phyloP scores from a whole-genome alignment of 2,888 invertebrate genomes.

The Ophion obscuratus region DNA sequence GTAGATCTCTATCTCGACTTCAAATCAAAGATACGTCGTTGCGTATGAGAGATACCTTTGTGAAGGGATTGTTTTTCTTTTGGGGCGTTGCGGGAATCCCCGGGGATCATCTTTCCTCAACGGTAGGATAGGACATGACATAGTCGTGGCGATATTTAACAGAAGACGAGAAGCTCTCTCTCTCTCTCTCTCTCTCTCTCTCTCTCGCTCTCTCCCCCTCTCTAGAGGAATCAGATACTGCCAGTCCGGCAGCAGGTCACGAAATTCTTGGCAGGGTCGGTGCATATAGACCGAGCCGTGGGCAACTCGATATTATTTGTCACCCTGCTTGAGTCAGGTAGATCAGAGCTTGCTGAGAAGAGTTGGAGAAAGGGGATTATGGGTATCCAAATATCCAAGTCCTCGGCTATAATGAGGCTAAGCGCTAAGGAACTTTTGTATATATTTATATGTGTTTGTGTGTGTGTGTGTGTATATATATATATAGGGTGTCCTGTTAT shows the following conservation, averaged over 20 bases:
- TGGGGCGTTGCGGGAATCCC: slow-evolving; percentile 46
- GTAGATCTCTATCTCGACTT: background rate
- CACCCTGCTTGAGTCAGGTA: slow-evolving; percentile 76
- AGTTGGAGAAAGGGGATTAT: slow-evolving; percentile 80
- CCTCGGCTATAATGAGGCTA: slow-evolving; percentile 76
- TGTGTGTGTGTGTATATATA: background rate
- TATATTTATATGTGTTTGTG: background rate
- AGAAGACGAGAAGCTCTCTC: slow-evolving; percentile 8
- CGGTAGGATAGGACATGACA: slow-evolving; percentile 9
- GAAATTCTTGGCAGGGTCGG: slow-evolving; percentile 47
- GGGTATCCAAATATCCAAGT: slow-evolving; percentile 82
- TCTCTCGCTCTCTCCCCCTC: background rate
- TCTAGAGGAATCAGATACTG: slow-evolving; percentile 54
- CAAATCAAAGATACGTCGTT: slow-evolving; percentile 24
- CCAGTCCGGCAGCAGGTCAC: slow-evolving; percentile 63
- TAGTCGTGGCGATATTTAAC: slow-evolving; percentile 5
- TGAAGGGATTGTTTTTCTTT: slow-evolving; percentile 38
- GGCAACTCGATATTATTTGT: slow-evolving; percentile 80
- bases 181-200: background rate
- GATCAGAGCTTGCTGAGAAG: slow-evolving; percentile 72
- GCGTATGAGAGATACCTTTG: slow-evolving; percentile 21
- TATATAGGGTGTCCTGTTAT: background rate
- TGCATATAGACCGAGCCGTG: background rate
- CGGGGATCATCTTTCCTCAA: slow-evolving; percentile 67
- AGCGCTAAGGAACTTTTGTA: slow-evolving; percentile 64